Evolutionary conservation across 92 coral and sea anemone species (phyloP).

Genomic region (Desmophyllum pertusum): DNA sequence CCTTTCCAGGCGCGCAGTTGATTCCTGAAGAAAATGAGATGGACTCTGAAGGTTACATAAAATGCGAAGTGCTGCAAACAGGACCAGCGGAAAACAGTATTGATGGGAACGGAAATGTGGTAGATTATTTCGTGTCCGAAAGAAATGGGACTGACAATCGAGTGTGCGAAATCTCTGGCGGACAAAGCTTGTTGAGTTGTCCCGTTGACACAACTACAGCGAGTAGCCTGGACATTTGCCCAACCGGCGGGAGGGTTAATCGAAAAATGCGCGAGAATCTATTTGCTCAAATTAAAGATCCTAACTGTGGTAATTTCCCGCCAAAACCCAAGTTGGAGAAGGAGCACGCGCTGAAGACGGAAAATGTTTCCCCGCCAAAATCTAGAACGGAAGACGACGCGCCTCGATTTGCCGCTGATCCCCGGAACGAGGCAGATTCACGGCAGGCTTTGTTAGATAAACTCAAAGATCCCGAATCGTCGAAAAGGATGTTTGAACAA

Average conservation of each 20-base stretch:
- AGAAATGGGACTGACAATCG: conserved; percentile 3
- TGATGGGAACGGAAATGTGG: conserved; percentile 16
- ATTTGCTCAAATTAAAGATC: conserved; percentile 62
- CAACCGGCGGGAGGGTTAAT: not conserved
- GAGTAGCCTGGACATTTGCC: not conserved
- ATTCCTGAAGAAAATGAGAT: conserved; percentile 47
- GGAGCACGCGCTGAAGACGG: conserved; percentile 35
- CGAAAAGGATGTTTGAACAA: conserved; percentile 44
- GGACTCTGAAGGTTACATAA: conserved; percentile 51
- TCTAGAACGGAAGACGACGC: conserved; percentile 23
- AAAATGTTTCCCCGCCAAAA: conserved; percentile 52
- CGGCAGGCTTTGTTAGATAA: conserved; percentile 15
- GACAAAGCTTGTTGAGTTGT: not conserved
- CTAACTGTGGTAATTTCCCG: conserved; percentile 32
- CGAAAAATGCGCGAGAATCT: conserved; percentile 61
- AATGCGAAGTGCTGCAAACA: conserved; percentile 28
- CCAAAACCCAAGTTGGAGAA: conserved; percentile 34
- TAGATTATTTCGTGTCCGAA: not conserved
- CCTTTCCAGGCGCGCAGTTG: conserved; percentile 7
- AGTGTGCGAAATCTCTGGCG: not conserved
- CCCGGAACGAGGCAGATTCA: not conserved
- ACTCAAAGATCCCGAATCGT: conserved; percentile 27
- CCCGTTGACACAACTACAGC: not conserved
- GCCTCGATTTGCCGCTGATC: not conserved
- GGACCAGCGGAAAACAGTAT: conserved; percentile 22